Conservation (phyloP, 2,888 invertebrate genomes). For the Lypha dubia region DNA sequence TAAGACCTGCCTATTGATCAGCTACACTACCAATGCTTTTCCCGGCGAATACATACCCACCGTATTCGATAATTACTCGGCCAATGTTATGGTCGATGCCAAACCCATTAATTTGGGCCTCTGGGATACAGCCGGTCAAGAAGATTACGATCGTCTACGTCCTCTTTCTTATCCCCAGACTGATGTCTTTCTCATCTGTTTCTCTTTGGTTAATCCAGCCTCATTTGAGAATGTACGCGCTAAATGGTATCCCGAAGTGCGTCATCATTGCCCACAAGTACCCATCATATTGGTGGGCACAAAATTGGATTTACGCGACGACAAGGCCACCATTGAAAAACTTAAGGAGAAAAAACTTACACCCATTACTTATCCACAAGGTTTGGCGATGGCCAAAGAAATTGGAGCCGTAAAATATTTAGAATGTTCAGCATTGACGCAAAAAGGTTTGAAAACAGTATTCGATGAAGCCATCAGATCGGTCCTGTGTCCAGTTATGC, state of each 20-base stretch:
- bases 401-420: conserved; percentile 82
- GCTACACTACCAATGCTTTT: conserved; percentile 82
- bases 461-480: conserved; percentile 83
- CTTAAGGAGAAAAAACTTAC: conserved; percentile 82
- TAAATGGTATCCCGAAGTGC: conserved; percentile 82
- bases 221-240: conserved; percentile 82
- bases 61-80: conserved; percentile 82
- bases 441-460: conserved; percentile 82
- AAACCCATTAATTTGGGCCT: conserved; percentile 82
- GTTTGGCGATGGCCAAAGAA: conserved; percentile 82
- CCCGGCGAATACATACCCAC: conserved; percentile 82
- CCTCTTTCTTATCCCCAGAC: conserved; percentile 82
- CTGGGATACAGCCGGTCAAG: conserved; percentile 82
- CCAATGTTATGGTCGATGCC: conserved; percentile 82
- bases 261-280: conserved; percentile 82
- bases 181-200: conserved; percentile 82
- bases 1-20: conserved; percentile 82
- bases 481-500: conserved; percentile 81
- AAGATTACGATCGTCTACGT: conserved; percentile 81
- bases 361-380: conserved; percentile 82
- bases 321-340: conserved; percentile 81
- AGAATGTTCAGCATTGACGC: conserved; percentile 81
- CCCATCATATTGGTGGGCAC: conserved; percentile 82
- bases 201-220: conserved; percentile 82
- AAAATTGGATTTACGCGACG: conserved; percentile 81